phyloP scores from a whole-genome alignment of 2,797 vertebrate genomes.

The Allobates femoralis region DNA sequence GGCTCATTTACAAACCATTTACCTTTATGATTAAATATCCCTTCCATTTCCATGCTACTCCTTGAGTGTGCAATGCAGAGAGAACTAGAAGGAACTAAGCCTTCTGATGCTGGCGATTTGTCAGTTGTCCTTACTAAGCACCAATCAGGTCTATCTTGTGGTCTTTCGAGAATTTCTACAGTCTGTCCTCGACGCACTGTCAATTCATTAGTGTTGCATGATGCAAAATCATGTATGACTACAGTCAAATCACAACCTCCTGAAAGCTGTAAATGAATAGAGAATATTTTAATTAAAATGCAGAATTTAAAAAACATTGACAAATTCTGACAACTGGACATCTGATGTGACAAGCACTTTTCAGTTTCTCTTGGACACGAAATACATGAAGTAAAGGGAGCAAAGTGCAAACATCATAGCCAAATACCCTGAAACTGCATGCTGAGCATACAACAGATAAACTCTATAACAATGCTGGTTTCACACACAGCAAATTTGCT shows the following conservation, averaged over 20 bases:
- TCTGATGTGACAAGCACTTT: background rate
- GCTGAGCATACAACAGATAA: too few species aligned
- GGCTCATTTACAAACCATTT: conserved; percentile 50
- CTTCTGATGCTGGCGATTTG: conserved; percentile 91
- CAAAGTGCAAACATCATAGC: too few species aligned
- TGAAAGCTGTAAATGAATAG: conserved; percentile 81
- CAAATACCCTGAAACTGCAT: too few species aligned
- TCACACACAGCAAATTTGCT: too few species aligned
- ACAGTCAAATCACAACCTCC: conserved; percentile 97
- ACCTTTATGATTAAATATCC: conserved; percentile 99
- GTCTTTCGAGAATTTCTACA: conserved; percentile 94
- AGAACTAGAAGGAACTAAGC: conserved; percentile 92
- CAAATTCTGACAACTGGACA: background rate
- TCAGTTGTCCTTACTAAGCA: conserved; percentile 95
- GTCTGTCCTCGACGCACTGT: conserved; percentile 95
- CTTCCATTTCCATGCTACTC: conserved; percentile 99
- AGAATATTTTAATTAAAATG: background rate
- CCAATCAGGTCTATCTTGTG: conserved; percentile 96
- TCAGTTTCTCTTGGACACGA: too few species aligned
- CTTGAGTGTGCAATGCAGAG: conserved; percentile 98
- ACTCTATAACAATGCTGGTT: too few species aligned
- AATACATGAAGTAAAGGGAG: too few species aligned
- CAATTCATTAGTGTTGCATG: conserved; percentile 95
- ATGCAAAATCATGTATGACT: conserved; percentile 96
- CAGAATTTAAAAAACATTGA: background rate